These are phyloP conservation scores for Crotalus tigris DNA, from an alignment of 2,113 vertebrate genomes.

Conservation along the genomic window DNA sequence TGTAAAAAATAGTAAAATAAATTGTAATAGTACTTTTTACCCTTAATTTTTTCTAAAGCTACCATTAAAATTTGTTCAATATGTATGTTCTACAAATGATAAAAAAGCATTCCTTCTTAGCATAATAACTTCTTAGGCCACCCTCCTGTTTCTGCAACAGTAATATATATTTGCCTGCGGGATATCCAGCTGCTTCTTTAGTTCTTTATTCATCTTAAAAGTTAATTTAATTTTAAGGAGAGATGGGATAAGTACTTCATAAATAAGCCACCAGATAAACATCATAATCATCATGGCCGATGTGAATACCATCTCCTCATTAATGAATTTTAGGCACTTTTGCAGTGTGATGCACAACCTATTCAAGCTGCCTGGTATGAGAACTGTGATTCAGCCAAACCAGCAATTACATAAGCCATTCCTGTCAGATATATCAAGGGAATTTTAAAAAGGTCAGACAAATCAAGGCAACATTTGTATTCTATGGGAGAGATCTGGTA, in stretches of 20 bases:
- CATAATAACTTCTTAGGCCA: neutral
- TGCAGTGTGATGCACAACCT: neutral
- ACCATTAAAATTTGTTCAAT: neutral
- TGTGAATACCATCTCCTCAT: neutral
- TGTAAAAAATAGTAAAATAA: neutral
- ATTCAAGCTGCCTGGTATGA: neutral
- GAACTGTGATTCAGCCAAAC: neutral
- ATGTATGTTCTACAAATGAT: neutral
- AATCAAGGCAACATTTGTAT: neutral
- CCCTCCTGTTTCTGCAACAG: neutral
- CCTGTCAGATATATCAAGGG: neutral
- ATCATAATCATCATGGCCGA: neutral
- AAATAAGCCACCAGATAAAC: neutral
- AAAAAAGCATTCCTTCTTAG: neutral
- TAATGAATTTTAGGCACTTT: neutral
- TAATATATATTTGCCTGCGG: neutral
- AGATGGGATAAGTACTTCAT: neutral
- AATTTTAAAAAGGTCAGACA: neutral
- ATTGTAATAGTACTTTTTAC: neutral
- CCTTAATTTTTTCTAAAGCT: neutral
- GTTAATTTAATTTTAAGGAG: neutral
- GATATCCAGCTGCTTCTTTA: neutral
- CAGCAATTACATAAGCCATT: neutral
- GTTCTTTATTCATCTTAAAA: neutral
- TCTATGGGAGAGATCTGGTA: neutral